A percentile compares a stretch with the other conserved stretches of the same genome.
Evolutionary conservation across 2,888 invertebrate genomes (phyloP).

Genomic region (Zygothrica quintamaculata): DNA sequence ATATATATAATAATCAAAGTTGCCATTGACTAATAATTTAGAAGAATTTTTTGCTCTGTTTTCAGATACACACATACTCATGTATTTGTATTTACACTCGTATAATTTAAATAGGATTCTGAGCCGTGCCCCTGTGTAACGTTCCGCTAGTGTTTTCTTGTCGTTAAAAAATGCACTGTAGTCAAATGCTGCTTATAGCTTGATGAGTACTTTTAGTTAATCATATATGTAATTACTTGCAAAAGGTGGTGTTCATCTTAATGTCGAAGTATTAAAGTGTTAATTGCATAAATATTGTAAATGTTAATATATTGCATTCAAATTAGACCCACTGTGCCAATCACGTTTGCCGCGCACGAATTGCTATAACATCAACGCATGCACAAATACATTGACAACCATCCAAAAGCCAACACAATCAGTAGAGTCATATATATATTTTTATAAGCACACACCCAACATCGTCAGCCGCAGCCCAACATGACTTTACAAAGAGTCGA

Average conservation of each 20-base stretch:
- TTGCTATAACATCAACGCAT: conserved; percentile 67
- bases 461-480: conserved; percentile 47
- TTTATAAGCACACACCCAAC: conserved; percentile 6
- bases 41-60: no score
- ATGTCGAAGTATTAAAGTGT: no score
- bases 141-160: conserved; percentile 22
- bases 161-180: conserved; percentile 35
- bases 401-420: conserved; percentile 36
- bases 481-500: conserved; percentile 47
- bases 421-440: no score
- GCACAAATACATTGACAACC: conserved; percentile 26
- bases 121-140: conserved; percentile 16
- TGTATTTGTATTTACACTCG: neutral
- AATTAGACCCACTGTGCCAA: conserved; percentile 62
- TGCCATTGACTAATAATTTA: no score
- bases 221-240: no score
- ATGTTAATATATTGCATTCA: neutral
- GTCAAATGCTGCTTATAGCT: neutral
- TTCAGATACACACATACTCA: neutral
- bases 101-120: conserved; percentile 28
- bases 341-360: conserved; percentile 73
- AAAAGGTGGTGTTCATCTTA: no score
- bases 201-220: conserved; percentile 20
- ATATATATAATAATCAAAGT: no score
- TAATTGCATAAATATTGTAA: neutral